Base-by-base conservation (phyloP, 2,888 invertebrate genomes). In the Spodoptera littoralis region DNA sequence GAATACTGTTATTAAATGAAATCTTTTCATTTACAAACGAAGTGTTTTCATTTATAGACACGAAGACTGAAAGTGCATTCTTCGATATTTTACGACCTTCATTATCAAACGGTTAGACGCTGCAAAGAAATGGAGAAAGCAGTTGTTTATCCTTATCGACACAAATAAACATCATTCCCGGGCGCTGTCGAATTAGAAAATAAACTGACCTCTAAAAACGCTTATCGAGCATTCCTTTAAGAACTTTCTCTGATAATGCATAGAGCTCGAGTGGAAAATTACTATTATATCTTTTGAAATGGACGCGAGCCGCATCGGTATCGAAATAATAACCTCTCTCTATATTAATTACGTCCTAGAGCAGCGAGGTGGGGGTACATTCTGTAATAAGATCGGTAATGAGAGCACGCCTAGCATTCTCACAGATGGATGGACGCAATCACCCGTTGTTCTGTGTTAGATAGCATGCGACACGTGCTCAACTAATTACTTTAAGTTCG, bases 301-400 rank as follows among this genome's bases (percentile, higher is more conserved):
- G 80, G 84, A 77, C 77, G 73, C 81, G 70, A 68, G 79, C 77
- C 70, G 80, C 82, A 67, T 80, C 77, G 73, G 84, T 89, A 88
- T 90, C 89, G 77, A 85, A 90, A 88, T 93, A 93, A 92, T 92
- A 91, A 72, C 90, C 91, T 90, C 86, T 90, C 90, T 91, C 86
- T 81, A 90, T 92, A 90, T 93, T 93, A 92, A 94, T 94, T 90
- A 89, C 88, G 85, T 89, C 88, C 91, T 90, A 90, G 88, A 90
- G 90, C 90, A n/a, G 1, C 30, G 22, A 47, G 3, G n/a, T 24
- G 47, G 90, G 90, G 88, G 89, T 90, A 72, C 76, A 73, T 77
- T 69, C 79, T 85, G 87, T 92, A 87, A 88, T 88, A 86, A 78
- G 84, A 86, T 84, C 76, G 75, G 64, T 71, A 74, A 73, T 79